These are phyloP conservation scores for Parnassius orleans DNA, from an alignment of 2,888 invertebrate species.

Conservation along the genomic window DNA sequence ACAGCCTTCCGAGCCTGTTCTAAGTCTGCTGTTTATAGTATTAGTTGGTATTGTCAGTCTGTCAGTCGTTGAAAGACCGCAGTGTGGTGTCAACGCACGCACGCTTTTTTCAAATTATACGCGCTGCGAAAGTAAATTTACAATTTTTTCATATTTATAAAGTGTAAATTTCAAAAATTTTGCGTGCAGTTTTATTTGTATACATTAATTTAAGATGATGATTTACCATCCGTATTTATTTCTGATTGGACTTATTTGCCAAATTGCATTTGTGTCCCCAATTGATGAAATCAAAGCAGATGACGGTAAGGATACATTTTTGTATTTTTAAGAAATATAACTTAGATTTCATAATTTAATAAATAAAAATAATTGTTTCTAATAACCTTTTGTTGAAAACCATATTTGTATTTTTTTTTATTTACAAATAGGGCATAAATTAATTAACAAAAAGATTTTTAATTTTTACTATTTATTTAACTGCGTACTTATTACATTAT, in stretches of 20 bases:
- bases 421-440: no score
- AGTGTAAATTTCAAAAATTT: conserved; percentile 18
- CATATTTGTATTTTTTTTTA: no score
- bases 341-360: neutral
- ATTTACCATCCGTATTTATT: conserved; percentile 50
- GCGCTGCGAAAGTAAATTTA: conserved; percentile 1
- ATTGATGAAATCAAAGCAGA: conserved; percentile 64
- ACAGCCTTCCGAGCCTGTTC: conserved; percentile 29
- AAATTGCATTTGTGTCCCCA: conserved; percentile 61
- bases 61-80: conserved; percentile 41
- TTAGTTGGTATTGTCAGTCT: conserved; percentile 23
- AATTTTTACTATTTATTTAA: no score
- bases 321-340: neutral
- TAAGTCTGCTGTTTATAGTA: conserved; percentile 31
- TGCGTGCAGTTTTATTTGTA: conserved; percentile 1
- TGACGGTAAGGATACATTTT: conserved; percentile 56
- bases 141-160: neutral
- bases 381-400: no score
- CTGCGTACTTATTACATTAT: no score
- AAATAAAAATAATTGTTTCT: neutral
- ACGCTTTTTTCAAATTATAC: conserved; percentile 1
- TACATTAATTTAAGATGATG: conserved; percentile 37
- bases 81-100: conserved; percentile 26
- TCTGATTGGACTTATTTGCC: conserved; percentile 61
- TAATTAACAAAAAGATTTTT: no score